phyloP scores from a whole-genome alignment of 2,113 vertebrate species.

The Indicator maculatus region DNA sequence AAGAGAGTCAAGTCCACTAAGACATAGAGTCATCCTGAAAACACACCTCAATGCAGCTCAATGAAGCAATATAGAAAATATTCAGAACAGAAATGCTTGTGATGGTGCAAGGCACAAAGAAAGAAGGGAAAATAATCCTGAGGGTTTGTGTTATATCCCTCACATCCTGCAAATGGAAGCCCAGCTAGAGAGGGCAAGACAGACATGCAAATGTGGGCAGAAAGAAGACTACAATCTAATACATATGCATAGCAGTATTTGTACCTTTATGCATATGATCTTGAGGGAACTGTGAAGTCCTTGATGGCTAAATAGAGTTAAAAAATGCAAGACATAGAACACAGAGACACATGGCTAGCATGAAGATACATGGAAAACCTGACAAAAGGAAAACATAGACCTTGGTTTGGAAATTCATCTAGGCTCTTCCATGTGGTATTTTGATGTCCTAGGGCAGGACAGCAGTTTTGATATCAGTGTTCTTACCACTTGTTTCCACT shows the following conservation, averaged over 20 bases:
- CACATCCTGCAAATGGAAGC: neutral
- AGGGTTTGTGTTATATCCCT: neutral
- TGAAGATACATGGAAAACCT: neutral
- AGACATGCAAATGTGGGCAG: neutral
- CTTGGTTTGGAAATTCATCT: neutral
- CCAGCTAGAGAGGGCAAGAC: neutral
- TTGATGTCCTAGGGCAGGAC: neutral
- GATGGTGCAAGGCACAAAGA: neutral
- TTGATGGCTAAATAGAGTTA: neutral
- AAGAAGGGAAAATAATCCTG: neutral
- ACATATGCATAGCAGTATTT: neutral
- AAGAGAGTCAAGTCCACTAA: neutral
- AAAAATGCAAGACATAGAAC: neutral
- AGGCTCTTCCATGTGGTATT: neutral
- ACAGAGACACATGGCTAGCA: neutral
- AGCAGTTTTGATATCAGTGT: neutral
- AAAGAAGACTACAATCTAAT: neutral
- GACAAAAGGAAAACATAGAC: neutral
- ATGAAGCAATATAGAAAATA: neutral
- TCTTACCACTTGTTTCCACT: neutral
- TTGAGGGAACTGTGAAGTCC: neutral
- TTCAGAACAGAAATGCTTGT: neutral
- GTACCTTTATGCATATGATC: neutral
- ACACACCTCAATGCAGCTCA: neutral
- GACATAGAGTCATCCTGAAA: neutral